Evolutionary conservation across 2,113 vertebrate species (phyloP).

Genomic region (Austrofundulus limnaeus): DNA sequence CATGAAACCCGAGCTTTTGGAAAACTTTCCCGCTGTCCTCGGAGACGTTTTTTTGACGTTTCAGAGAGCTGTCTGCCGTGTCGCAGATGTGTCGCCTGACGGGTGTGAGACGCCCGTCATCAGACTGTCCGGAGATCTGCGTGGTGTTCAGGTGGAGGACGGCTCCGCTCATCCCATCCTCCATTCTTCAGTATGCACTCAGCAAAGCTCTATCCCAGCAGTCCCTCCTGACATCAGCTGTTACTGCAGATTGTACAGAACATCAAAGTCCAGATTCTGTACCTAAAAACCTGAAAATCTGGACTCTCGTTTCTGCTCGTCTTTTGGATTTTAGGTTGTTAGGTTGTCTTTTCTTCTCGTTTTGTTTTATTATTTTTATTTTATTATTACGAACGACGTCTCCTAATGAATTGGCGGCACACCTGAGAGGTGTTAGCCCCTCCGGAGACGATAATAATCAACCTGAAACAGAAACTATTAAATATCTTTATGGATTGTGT

Average conservation of each 20-base stretch:
- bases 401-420: constrained; percentile 65
- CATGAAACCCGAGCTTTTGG: constrained; percentile 5
- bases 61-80: constrained; percentile 4
- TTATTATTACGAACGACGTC: constrained; percentile 66
- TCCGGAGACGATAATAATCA: constrained; percentile 82
- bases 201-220: constrained; percentile 48
- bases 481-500: constrained; percentile 76
- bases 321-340: constrained; percentile 34
- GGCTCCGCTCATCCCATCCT: constrained; percentile 3
- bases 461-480: constrained; percentile 70
- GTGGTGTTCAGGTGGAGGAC: neutral
- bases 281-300: constrained; percentile 36
- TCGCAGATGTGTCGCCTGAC: constrained; percentile 9
- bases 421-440: constrained; percentile 78
- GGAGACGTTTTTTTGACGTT: neutral
- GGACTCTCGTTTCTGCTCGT: constrained; percentile 25
- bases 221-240: constrained; percentile 42
- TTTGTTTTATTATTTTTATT: constrained; percentile 27
- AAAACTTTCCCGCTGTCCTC: neutral
- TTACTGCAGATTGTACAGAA: constrained; percentile 52
- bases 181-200: constrained; percentile 58
- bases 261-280: constrained; percentile 48
- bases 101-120: too few relatives aligned
- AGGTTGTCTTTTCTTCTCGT: neutral
- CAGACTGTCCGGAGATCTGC: constrained; percentile 2